Conservation (phyloP, 2,113 vertebrate species). For the Ploceus nigricollis region DNA sequence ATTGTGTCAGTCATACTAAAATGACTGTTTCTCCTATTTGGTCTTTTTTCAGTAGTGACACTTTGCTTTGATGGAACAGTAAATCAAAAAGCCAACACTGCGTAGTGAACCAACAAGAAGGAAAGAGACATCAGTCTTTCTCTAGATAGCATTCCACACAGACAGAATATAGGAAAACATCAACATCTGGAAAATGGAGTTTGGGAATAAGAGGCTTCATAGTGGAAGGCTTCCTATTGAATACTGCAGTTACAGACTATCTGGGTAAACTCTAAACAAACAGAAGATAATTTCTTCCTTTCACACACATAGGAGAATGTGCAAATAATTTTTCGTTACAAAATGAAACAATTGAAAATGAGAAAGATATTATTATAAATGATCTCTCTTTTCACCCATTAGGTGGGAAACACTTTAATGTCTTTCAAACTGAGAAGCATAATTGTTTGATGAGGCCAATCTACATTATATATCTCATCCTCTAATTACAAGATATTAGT, state of each 20-base stretch:
- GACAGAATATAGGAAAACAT: not conserved
- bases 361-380: conserved; percentile 49
- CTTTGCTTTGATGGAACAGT: not conserved
- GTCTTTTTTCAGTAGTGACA: not conserved
- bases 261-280: not conserved
- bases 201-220: not conserved
- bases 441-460: conserved; percentile 66
- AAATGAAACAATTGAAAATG: conserved; percentile 29
- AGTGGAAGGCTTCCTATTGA: not conserved
- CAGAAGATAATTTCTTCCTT: not conserved
- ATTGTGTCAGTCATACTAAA: not conserved
- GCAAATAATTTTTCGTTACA: conserved; percentile 15
- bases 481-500: conserved; percentile 64
- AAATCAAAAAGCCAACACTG: not conserved
- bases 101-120: not conserved
- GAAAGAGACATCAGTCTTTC: not conserved
- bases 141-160: not conserved
- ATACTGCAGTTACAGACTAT: not conserved
- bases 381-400: conserved; percentile 33
- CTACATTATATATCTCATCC: conserved; percentile 33
- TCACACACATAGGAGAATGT: not conserved
- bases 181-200: not conserved
- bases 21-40: not conserved
- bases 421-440: conserved; percentile 51
- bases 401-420: conserved; percentile 45